Evolutionary conservation across 2,797 vertebrate species (phyloP), one percentile per base, ranked within the genome.

Genomic region (Acanthiza pusilla): DNA sequence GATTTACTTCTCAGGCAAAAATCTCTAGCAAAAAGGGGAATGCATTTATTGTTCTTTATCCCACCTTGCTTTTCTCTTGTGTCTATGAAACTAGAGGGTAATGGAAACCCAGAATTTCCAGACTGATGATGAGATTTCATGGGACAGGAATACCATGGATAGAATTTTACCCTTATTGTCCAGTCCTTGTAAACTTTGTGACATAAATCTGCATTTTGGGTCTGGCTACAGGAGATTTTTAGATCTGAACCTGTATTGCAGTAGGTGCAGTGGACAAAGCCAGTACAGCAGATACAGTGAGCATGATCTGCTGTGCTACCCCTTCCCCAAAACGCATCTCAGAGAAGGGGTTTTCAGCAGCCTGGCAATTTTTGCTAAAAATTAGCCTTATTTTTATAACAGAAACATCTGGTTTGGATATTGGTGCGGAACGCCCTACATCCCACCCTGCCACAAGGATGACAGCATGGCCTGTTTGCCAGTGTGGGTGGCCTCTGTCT

Each of bases 221-320:
- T 47, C 13, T 61, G 62, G 5, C 32, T 53, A 15, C 3, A 1
- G 25, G 53, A 66, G 61, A 13, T 50, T 85, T 81, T 77, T 60
- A 62, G 29, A 21, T 30, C 38, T 47, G 50, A 36, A 42, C 36
- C 36, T 27, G 11, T 36, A 10, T 16, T 30, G 42, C 18, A 3
- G 22, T 40, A 40, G 30, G 65, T 86, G 42, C 80, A 71, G 17
- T 47, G 20, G 21, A 43, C 20, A 62, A 89, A 70, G 43, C 10
- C 21, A 16, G 16, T 23, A 38, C 30, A 23, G 3, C 19, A 45
- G 27, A 18, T 23, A 55, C 0, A 62, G 36, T 0, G 1, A 92
- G 16, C 27, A 17, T 4, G 0, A 16, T 26, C 13, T 55, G 57
- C 65, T 70, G 34, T 42, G 34, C 34, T 62, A 27, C 57, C 12